Evolutionary conservation across 2,113 vertebrate species (phyloP), one percentile per base, ranked within the genome.

Genomic region (Urocynchramus pylzowi): DNA sequence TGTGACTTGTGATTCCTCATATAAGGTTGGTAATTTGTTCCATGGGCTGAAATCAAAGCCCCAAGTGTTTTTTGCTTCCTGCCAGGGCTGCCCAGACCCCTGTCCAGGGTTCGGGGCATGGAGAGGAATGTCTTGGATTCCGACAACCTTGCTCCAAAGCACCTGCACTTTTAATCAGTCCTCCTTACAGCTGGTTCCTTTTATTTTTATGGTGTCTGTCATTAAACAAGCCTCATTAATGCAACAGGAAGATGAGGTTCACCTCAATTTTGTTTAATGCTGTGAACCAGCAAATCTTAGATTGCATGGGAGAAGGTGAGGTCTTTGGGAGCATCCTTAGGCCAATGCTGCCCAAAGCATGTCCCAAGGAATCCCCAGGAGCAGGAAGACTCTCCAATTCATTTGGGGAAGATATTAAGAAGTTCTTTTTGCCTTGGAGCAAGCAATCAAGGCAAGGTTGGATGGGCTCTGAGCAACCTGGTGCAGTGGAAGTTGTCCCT

Each of bases 241-340:
- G 33, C 82, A 83, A 57, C n/a, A 42, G 69, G 77, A 92, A 57
- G 59, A 83, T 39, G 82, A 91, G 24, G 35, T 39, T 89, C 53
- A 50, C 70, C 70, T 84, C 9, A 20, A 3, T 16, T 53, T 77
- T 74, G 45, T 56, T 75, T 68, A 90, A 45, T 3, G 44, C 17
- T 60, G 37, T 22, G 16, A 60, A 79, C 28, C 35, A 42, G 63
- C 21, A 86, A 85, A 83, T 44, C 49, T 39, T 28, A 71, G 27
- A 16, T 27, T 61, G 45, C 68, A n/a, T 0, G 0, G 54, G 45
- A 86, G 54, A 45, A 89, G 15, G 28, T 1, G 35, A 92, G 21
- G 26, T 20, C 39, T 75, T 52, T 31, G 45, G 42, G 42, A 93
- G 33, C 57, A 68, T 33, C 70, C 41, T 59, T 64, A 39, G 61